Conservation (phyloP, 1,140 invertebrate genomes). For the Sitophilus oryzae region DNA sequence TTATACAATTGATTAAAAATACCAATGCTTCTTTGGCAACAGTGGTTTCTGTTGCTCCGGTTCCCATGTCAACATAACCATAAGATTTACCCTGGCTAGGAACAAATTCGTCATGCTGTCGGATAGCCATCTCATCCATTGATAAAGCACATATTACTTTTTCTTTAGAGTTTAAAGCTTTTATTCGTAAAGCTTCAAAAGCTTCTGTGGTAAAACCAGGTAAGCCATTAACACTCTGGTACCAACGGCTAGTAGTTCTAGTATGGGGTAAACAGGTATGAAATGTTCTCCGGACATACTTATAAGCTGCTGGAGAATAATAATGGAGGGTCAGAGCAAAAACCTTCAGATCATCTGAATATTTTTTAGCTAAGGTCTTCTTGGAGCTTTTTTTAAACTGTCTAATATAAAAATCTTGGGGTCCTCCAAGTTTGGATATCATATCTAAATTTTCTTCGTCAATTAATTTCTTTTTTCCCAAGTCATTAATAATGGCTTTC, state of each 20-base stretch:
- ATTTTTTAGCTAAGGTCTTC: conserved; percentile 3
- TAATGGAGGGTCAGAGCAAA: conserved; percentile 27
- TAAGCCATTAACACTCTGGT: conserved; percentile 36
- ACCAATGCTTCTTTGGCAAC: background rate
- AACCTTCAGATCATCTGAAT: conserved; percentile 5
- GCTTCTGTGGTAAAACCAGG: conserved; percentile 43
- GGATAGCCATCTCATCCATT: conserved; percentile 44
- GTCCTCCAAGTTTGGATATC: background rate
- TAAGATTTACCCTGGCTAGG: conserved; percentile 33
- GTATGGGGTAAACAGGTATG: conserved; percentile 37
- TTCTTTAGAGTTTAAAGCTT: conserved; percentile 21
- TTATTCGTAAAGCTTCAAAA: conserved; percentile 34
- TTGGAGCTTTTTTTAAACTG: background rate
- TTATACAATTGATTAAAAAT: background rate
- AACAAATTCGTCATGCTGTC: conserved; percentile 37
- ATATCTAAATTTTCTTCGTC: background rate
- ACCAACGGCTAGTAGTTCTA: conserved; percentile 42
- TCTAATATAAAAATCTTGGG: background rate
- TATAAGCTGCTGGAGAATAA: conserved; percentile 25
- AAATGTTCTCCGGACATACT: conserved; percentile 23
- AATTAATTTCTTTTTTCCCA: background rate
- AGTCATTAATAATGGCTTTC: background rate
- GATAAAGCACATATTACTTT: conserved; percentile 31
- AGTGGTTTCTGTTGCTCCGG: background rate
- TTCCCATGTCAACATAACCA: conserved; percentile 40